A percentile compares a stretch with the other conserved stretches of the same genome.
These are phyloP conservation scores for Heliothis virescens DNA, from an alignment of 1,140 invertebrate species.

Conservation along the genomic window DNA sequence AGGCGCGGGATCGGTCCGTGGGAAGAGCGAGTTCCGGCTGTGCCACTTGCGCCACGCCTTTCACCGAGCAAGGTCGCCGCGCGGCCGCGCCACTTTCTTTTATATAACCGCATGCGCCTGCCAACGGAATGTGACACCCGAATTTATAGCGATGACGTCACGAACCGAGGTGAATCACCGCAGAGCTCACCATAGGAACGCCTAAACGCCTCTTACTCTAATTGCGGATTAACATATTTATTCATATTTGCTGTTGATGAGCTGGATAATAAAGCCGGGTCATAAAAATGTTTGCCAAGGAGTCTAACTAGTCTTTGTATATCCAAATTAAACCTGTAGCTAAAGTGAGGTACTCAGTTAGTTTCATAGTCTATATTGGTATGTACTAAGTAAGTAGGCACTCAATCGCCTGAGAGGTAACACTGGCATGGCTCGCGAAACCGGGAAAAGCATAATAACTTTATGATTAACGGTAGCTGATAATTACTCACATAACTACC, in stretches of 20 bases:
- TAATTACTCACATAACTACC: background rate
- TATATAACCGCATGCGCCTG: conserved; percentile 73
- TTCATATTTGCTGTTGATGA: conserved; percentile 16
- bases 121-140: conserved; percentile 80
- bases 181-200: conserved; percentile 52
- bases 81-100: conserved; percentile 84
- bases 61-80: conserved; percentile 84
- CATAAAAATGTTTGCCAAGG: background rate
- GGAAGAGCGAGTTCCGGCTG: conserved; percentile 84
- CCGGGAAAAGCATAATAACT: background rate
- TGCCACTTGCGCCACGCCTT: conserved; percentile 83
- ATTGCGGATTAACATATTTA: conserved; percentile 48
- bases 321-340: too few species aligned
- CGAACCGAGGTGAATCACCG: conserved; percentile 69
- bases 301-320: too few species aligned
- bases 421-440: background rate
- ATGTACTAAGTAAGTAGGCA: too few species aligned
- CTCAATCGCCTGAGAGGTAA: too few species aligned
- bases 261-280: background rate
- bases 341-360: too few species aligned
- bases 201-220: conserved; percentile 41
- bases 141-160: conserved; percentile 83
- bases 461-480: background rate
- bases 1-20: conserved; percentile 75
- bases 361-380: too few species aligned